These are phyloP conservation scores for Macrosiphum euphorbiae DNA, from an alignment of 2,888 invertebrate species.

Conservation along the genomic window DNA sequence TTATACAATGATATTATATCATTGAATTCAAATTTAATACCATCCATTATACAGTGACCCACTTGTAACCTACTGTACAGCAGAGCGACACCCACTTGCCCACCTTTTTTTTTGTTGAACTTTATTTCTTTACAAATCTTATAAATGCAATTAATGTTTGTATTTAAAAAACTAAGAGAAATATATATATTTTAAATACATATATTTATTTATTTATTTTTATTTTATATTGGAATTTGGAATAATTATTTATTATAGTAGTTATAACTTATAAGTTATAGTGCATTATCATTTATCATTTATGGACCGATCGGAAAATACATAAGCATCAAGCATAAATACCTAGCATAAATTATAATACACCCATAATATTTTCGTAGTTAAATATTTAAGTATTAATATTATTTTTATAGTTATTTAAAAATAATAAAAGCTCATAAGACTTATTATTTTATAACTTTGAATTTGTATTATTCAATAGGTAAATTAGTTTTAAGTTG, in stretches of 20 bases:
- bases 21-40: too few species aligned
- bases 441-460: neutral
- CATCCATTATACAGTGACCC: too few species aligned
- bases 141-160: neutral
- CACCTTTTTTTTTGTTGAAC: neutral
- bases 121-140: neutral
- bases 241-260: neutral
- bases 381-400: neutral
- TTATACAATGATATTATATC: too few species aligned
- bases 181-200: neutral
- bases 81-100: too few species aligned
- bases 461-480: neutral
- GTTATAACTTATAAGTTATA: neutral
- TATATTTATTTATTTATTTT: too few species aligned
- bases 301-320: neutral
- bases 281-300: neutral
- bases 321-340: neutral
- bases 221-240: neutral
- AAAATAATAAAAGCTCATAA: neutral
- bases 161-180: neutral
- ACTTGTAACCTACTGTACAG: too few species aligned
- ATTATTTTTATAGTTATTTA: neutral
- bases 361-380: neutral
- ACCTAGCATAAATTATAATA: neutral
- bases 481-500: neutral